A percentile compares a stretch with the other conserved stretches of the same genome.
Conservation (phyloP, 2,888 invertebrate genomes). For the Dinocampus coccinellae region DNA sequence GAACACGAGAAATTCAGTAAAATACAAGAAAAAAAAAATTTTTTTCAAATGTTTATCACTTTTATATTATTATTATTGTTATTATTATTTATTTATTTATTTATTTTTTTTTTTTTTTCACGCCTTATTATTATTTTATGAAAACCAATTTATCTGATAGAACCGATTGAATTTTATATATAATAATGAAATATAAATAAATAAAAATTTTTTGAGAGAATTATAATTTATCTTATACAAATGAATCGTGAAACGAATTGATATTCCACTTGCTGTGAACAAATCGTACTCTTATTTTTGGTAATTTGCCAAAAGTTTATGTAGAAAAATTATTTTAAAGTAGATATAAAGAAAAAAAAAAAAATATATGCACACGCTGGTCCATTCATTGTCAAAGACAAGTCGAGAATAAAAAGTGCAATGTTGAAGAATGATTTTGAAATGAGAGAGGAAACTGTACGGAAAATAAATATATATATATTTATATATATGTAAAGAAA, state of each 20-base stretch:
- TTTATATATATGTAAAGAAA: too few relatives aligned
- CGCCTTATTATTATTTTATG: too few relatives aligned
- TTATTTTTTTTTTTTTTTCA: too few relatives aligned
- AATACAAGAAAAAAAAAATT: too few relatives aligned
- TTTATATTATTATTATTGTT: too few relatives aligned
- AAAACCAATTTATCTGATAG: too few relatives aligned
- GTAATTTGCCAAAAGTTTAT: conserved; percentile 59
- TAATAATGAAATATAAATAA: background rate
- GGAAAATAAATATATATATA: too few relatives aligned
- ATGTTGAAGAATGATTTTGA: background rate
- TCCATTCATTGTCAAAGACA: conserved; percentile 33
- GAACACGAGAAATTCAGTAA: background rate
- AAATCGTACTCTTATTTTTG: conserved; percentile 57
- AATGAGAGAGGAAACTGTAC: background rate
- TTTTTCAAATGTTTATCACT: too few relatives aligned
- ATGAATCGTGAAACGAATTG: conserved; percentile 54
- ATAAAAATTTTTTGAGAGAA: too few relatives aligned
- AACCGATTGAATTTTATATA: too few relatives aligned
- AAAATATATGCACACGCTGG: conserved; percentile 52
- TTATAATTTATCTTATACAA: too few relatives aligned
- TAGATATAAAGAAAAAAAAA: conserved; percentile 51
- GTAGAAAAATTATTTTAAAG: conserved; percentile 48
- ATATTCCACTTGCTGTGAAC: conserved; percentile 57
- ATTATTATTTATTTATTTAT: too few relatives aligned
- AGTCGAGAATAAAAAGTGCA: background rate